Evolutionary conservation across 2,888 invertebrate species (phyloP), one percentile per base, ranked within the genome.

Genomic region (Ophion ventricosus): DNA sequence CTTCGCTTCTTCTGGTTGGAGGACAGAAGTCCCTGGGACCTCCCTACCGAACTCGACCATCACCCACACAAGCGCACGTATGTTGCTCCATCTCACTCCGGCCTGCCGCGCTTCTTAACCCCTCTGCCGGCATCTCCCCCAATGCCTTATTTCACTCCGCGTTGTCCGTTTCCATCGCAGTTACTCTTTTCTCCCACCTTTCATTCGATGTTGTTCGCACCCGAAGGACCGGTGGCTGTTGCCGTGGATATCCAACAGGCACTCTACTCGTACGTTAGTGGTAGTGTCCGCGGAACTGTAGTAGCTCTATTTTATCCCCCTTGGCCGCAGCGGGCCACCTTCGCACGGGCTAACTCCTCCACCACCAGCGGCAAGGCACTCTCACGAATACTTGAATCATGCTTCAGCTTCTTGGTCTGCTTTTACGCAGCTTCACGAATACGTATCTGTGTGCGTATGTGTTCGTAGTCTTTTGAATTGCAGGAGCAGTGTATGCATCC

Each of bases 1-100:
- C 88, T 87, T 84, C 88, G 91, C 91, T 92, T 91, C 91, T 91
- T 92, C 93, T 93, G 93, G 93, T 92, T 93, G 93, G 93, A 92
- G 91, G 90, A 90, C 84, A 79, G 84, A 66, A 82, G 81, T 80
- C 82, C 80, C 91, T 90, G 90, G 92, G 91, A 92, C 93, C 93
- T 93, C 93, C 93, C 93, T 93, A 93, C 93, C 92, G 93, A 92
- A 92, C 92, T 87, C 87, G 87, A 67, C 85, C 86, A 84, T 83
- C 84, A 83, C 87, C 87, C 86, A 84, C 86, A 84, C 57, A 72
- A 29, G 26, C 64, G 17, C 49, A 57, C 49, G 20, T 75, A 17
- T 11, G 14, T 14, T 14, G 49, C 26, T 59, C 75, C 49, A 49
- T 73, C 74, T 72, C 76, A 76, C 72, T 67, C 70, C 70, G 63